Conservation (phyloP, 1,140 invertebrate species). For the Homalodisca vitripennis region DNA sequence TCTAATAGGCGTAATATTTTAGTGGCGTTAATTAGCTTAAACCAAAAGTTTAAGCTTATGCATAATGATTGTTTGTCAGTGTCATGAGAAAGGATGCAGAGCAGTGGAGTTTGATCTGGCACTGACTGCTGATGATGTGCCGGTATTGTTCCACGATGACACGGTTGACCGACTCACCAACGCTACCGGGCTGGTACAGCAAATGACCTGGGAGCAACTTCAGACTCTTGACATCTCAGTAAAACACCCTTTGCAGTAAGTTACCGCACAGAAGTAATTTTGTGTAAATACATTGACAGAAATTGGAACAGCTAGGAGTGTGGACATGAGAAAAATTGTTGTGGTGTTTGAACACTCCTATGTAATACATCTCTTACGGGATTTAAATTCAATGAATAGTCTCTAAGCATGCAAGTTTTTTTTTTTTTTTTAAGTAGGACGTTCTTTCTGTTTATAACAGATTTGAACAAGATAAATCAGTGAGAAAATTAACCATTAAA, state of each 20-base stretch:
- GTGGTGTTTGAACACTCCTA: no score
- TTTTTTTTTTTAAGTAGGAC: no score
- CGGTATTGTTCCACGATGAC: slow-evolving; percentile 73
- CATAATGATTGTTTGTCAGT: slow-evolving; percentile 50
- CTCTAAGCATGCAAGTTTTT: no score
- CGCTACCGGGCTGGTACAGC: slow-evolving; percentile 53
- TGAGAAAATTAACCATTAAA: no score
- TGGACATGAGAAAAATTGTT: no score
- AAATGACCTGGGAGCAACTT: slow-evolving; percentile 64
- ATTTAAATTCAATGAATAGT: no score
- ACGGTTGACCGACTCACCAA: slow-evolving; percentile 67
- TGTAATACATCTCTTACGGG: no score
- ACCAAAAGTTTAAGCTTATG: background rate
- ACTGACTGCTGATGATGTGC: slow-evolving; percentile 67
- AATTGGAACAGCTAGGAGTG: no score
- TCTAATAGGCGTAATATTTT: background rate
- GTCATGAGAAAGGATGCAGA: slow-evolving; percentile 61
- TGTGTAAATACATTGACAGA: no score
- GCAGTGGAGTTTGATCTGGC: slow-evolving; percentile 75
- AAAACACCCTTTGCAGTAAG: slow-evolving; percentile 36
- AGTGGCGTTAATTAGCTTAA: slow-evolving; percentile 18
- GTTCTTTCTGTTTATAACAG: no score
- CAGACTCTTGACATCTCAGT: slow-evolving; percentile 32
- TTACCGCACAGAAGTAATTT: no score
- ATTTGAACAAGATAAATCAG: no score